phyloP scores from a whole-genome alignment of 1,140 invertebrate species.

The Drosophila burlai region DNA sequence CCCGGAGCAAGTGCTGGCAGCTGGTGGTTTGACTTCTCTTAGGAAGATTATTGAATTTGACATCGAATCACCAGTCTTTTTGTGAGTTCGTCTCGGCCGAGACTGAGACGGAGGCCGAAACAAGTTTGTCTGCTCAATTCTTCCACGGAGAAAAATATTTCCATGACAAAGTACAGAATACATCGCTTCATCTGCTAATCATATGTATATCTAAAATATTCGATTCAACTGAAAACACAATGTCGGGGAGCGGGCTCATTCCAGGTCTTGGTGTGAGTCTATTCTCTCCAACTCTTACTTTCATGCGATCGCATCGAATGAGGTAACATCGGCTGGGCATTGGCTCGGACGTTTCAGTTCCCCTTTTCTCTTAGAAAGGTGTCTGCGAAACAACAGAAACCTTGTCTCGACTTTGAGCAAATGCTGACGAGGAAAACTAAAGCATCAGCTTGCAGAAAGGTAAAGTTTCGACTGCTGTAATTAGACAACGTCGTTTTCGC shows the following conservation, averaged over 20 bases:
- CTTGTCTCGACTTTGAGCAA: background rate
- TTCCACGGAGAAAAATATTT: slow-evolving; percentile 39
- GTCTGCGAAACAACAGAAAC: background rate
- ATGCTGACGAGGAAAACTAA: slow-evolving; percentile 1
- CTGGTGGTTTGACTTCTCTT: slow-evolving; percentile 35
- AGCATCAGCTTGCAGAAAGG: slow-evolving; percentile 1
- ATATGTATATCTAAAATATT: slow-evolving; percentile 5
- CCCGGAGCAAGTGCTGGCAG: slow-evolving; percentile 23
- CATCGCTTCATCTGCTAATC: slow-evolving; percentile 16
- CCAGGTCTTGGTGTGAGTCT: background rate
- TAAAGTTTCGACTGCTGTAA: slow-evolving; percentile 6
- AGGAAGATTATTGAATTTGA: slow-evolving; percentile 28
- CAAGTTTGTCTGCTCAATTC: slow-evolving; percentile 50
- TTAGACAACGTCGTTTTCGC: background rate
- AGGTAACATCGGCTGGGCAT: slow-evolving; percentile 3
- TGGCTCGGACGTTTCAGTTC: background rate
- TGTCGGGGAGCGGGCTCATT: background rate
- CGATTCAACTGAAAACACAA: slow-evolving; percentile 1
- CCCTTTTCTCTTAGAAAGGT: slow-evolving; percentile 16
- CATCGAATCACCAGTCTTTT: slow-evolving; percentile 25
- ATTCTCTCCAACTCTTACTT: slow-evolving; percentile 36
- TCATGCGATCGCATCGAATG: slow-evolving; percentile 5
- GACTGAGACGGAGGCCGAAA: slow-evolving; percentile 15
- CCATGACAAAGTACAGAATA: slow-evolving; percentile 47
- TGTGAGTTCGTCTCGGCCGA: slow-evolving; percentile 5